Evolutionary conservation across 2,113 vertebrate genomes (phyloP), one percentile per base, ranked within the genome.

Genomic region (Phrynosoma platyrhinos): DNA sequence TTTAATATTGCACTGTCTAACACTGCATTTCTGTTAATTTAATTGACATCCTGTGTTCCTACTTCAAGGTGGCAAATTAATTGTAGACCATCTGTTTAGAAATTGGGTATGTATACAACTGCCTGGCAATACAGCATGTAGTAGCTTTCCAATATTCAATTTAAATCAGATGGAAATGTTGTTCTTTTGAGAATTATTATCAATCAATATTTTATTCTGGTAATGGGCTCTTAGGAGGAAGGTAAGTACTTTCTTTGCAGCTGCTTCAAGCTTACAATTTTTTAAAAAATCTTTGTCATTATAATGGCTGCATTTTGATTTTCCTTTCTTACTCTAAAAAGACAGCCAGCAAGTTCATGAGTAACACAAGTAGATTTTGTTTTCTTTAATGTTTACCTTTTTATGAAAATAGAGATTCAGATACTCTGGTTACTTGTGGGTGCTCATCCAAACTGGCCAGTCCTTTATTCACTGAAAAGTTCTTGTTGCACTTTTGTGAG

Each of bases 51-150:
- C 86, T 91, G 81, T 40, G 18, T 93, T 93, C 93, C 86, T 89
- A 23, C 87, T 79, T 93, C 88, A 91, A 88, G 89, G 95, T 91
- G 89, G 83, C 83, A 95, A 84, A 93, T 94, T 83, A 94, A 91
- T 91, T 91, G 91, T 84, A 89, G 89, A 90, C 88, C 30, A 83
- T 84, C 91, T 94, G 88, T 87, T 89, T 91, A 91, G 89, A 90
- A 86, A 89, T 76, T 55, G 79, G 91, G 47, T 40, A 88, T 83
- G 55, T 90, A 86, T 91, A 87, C 36, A 0, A 5, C 58, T 92
- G 78, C 80, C 53, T 74, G 87, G 36, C 0, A 0, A 55, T 74
- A 40, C 1, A 42, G 0, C 0, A 72, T 53, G 87, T 74, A 69
- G 75, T 84, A 2, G 62, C 79, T 90, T 90, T 92, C 84, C 89